Evolutionary conservation across 2,888 invertebrate species (phyloP).

Genomic region (Andrena fulva): DNA sequence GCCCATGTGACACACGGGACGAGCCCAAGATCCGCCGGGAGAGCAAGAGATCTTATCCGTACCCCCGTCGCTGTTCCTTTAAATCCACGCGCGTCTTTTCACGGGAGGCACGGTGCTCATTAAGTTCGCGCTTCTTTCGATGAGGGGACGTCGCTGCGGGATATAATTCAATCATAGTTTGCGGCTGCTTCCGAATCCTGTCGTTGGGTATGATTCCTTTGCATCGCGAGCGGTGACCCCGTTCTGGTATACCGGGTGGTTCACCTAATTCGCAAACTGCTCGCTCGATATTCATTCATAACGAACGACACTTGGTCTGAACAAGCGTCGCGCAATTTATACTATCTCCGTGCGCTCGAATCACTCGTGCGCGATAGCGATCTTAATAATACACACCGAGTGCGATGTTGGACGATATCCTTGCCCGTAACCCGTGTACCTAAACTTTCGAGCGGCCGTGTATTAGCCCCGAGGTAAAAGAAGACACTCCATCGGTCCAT

Average conservation of each 20-base stretch:
- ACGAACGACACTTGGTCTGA: too few relatives aligned
- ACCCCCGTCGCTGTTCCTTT: neutral
- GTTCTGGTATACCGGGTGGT: too few relatives aligned
- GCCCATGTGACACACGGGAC: neutral
- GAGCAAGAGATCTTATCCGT: neutral
- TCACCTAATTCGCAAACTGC: too few relatives aligned
- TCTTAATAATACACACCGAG: neutral
- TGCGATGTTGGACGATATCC: neutral
- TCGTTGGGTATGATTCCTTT: too few relatives aligned
- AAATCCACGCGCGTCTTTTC: neutral
- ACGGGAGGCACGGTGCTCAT: neutral
- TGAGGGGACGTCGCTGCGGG: neutral
- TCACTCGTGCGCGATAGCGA: too few relatives aligned
- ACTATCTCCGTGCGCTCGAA: too few relatives aligned
- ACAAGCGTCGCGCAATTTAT: too few relatives aligned
- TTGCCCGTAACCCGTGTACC: neutral
- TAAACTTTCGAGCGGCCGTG: neutral
- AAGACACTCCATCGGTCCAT: slow-evolving; percentile 37
- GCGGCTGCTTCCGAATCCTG: neutral
- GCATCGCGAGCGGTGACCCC: too few relatives aligned
- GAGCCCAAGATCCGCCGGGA: neutral
- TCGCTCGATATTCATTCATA: too few relatives aligned
- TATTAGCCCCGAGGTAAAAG: slow-evolving; percentile 37
- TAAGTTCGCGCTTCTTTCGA: neutral
- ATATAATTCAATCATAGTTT: neutral